A percentile compares a stretch with the other conserved stretches of the same genome.
phyloP scores from a whole-genome alignment of 2,113 vertebrate genomes.

The Lasiurus cinereus region DNA sequence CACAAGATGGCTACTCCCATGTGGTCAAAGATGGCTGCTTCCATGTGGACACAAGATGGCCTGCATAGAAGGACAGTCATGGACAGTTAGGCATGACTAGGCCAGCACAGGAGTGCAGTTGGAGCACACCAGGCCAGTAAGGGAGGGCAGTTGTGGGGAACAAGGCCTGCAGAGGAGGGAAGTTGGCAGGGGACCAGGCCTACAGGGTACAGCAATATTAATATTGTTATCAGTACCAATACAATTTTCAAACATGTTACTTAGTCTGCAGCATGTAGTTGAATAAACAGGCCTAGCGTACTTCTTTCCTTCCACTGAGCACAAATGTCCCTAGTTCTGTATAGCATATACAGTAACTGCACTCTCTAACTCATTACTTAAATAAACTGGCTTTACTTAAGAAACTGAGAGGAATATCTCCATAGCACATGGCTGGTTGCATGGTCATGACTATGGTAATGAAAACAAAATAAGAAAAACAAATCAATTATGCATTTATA shows the following conservation, averaged over 20 bases:
- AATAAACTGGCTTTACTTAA: slow-evolving; percentile 19
- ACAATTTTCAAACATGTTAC: not conserved
- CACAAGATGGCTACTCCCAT: too few relatives aligned
- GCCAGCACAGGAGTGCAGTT: too few relatives aligned
- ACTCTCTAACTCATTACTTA: not conserved
- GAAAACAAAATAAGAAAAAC: slow-evolving; percentile 69
- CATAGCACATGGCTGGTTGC: not conserved
- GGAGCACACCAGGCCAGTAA: too few relatives aligned
- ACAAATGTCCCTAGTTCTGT: not conserved
- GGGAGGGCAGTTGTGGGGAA: too few relatives aligned
- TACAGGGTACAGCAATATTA: not conserved
- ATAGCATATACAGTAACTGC: not conserved
- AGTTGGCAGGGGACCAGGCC: too few relatives aligned
- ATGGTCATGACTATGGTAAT: slow-evolving; percentile 53
- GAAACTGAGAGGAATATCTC: not conserved
- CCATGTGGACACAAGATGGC: too few relatives aligned
- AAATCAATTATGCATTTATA: slow-evolving; percentile 77
- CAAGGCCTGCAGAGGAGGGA: too few relatives aligned
- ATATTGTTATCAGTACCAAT: not conserved
- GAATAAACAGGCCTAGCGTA: not conserved
- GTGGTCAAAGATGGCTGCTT: too few relatives aligned
- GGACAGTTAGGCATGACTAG: too few relatives aligned
- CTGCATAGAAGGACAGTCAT: too few relatives aligned
- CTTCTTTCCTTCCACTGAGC: not conserved
- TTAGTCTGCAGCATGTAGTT: not conserved